Percentiles rank a stretch among this genome's conserved stretches.
Conservation (phyloP, 2,113 vertebrate species). For the Sinocyclocheilus grahami region DNA sequence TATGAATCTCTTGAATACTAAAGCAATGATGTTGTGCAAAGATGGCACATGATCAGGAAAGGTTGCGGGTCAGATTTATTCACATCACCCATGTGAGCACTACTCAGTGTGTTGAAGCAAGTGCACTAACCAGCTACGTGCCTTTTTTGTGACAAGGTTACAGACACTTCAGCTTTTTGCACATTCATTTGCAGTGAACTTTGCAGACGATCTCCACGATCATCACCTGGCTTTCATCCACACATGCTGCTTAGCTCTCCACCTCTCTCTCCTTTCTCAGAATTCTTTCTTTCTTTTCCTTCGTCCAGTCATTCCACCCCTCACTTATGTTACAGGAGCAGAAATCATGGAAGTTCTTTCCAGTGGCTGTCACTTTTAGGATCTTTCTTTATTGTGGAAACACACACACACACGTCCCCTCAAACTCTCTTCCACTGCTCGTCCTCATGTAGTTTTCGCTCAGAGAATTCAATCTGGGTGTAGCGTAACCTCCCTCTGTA, state of each 20-base stretch:
- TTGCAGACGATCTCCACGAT: neutral
- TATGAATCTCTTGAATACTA: neutral
- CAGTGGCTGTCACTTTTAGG: conserved; percentile 14
- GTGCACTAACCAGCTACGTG: neutral
- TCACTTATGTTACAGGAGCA: conserved; percentile 63
- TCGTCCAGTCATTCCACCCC: neutral
- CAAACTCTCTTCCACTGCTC: neutral
- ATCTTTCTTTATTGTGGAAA: neutral
- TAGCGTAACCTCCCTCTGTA: neutral
- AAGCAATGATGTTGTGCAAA: neutral
- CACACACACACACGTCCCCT: neutral
- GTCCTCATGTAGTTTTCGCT: neutral
- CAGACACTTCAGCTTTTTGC: neutral
- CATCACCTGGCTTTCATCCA: neutral
- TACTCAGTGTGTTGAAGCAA: neutral
- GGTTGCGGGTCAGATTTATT: neutral
- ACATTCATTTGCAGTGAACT: neutral
- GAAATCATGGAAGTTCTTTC: conserved; percentile 60
- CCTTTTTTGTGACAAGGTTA: neutral
- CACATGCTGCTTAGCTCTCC: neutral
- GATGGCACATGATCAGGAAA: neutral
- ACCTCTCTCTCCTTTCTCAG: neutral
- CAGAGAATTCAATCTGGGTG: neutral
- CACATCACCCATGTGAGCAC: neutral
- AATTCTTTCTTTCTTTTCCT: neutral